Conservation (phyloP, 2,888 invertebrate genomes). For the Hipparchia semele region DNA sequence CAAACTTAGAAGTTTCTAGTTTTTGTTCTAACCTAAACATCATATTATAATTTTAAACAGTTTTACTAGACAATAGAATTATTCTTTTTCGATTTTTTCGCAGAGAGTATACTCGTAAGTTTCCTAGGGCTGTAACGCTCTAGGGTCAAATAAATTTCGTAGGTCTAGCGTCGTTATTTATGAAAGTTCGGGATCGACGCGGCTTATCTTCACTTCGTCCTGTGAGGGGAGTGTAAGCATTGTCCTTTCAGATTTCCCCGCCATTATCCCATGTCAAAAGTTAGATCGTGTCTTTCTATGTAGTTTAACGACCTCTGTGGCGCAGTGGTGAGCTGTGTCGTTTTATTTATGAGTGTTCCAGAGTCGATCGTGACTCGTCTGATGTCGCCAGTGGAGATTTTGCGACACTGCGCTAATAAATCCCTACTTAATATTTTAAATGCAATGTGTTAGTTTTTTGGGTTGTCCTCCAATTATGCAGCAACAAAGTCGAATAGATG, state of each 20-base stretch:
- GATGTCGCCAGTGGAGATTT: too few species aligned
- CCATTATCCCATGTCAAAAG: not conserved
- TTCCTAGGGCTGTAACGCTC: not conserved
- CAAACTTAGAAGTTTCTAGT: too few species aligned
- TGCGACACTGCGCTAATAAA: too few species aligned
- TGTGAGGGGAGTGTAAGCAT: not conserved
- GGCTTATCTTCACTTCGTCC: constrained; percentile 1
- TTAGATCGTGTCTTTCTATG: not conserved
- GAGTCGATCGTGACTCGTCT: not conserved
- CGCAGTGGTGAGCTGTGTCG: not conserved
- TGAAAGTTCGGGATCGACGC: not conserved
- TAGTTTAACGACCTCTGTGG: not conserved
- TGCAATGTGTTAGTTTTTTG: too few species aligned
- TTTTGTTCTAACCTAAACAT: too few species aligned
- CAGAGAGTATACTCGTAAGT: not conserved
- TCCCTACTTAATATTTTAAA: too few species aligned
- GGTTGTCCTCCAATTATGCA: too few species aligned
- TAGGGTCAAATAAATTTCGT: not conserved
- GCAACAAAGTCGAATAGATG: too few species aligned
- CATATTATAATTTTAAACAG: too few species aligned
- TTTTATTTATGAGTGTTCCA: not conserved
- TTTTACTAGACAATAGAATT: too few species aligned
- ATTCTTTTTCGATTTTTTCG: not conserved
- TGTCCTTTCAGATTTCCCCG: not conserved
- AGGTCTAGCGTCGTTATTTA: not conserved